Evolutionary conservation across 1,140 invertebrate genomes (phyloP).

Genomic region (Cecropterus lyciades): DNA sequence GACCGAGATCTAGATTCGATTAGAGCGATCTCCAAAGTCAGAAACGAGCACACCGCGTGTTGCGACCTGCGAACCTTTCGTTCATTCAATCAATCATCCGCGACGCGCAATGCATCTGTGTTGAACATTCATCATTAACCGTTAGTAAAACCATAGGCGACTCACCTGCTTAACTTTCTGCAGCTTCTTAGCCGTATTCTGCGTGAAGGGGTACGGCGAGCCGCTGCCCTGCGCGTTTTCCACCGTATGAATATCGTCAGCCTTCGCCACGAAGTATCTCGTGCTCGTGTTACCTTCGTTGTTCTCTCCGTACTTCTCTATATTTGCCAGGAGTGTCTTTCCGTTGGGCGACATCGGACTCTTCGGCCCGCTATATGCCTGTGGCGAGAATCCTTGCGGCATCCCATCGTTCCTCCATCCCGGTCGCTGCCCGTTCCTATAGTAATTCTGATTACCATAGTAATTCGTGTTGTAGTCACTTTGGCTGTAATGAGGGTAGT

Average conservation of each 20-base stretch:
- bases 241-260: constrained; percentile 65
- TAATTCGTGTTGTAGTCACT: constrained; percentile 52
- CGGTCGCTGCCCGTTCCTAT: constrained; percentile 55
- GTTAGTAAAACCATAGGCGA: neutral
- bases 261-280: constrained; percentile 75
- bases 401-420: constrained; percentile 53
- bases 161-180: constrained; percentile 74
- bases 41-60: no score
- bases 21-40: no score
- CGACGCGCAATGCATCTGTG: no score
- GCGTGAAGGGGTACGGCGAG: constrained; percentile 70
- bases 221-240: constrained; percentile 67
- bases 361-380: constrained; percentile 55
- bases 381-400: constrained; percentile 57
- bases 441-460: constrained; percentile 53
- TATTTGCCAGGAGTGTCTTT: constrained; percentile 69
- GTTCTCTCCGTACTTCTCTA: constrained; percentile 68
- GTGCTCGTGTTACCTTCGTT: constrained; percentile 53
- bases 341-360: constrained; percentile 69
- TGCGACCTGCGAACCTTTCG: no score
- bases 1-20: no score
- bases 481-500: constrained; percentile 54
- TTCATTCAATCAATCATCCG: no score
- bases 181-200: constrained; percentile 77
- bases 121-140: no score